Evolutionary conservation across 2,797 vertebrate species (phyloP), one percentile per base, ranked within the genome.

Genomic region (Lateolabrax maculatus): DNA sequence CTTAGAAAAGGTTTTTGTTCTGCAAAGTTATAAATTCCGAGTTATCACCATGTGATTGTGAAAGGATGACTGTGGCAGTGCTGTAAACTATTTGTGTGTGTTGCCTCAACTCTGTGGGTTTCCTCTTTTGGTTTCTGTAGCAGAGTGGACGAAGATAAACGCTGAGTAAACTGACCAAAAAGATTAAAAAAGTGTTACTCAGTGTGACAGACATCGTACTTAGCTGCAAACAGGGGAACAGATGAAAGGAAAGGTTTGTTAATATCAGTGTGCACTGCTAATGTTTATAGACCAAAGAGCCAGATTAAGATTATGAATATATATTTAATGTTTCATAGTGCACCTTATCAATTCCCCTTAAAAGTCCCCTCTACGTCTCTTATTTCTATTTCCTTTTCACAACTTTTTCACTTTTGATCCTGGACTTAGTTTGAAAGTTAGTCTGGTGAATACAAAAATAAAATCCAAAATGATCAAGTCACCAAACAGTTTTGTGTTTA

Each of bases 21-120:
- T 70, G 68, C 25, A 80, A 75, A 0, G 11, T 1, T 18, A 67
- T 67, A 16, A 89, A 60, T 80, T 89, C 84, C 81, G 60, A 74
- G 61, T 39, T 63, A 70, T 44, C 3, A 18, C 11, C 21, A 13
- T 44, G n/a, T 49, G 31, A 8, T 56, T 75, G 34, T 52, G 71
- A 83, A 71, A 83, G 55, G 70, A 5, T 2, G 21, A 58, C 46
- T 49, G 41, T 5, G 8, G 21, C 52, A 12, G 16, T 5, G 25
- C 48, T 36, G 57, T 57, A 23, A 67, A 68, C 25, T 57, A 27
- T 77, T 34, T 61, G 25, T 41, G 48, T 48, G 31, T 48, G 52
- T 56, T 21, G 43, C 21, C 51, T 62, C 56, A 51, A 9, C 37
- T 15, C n/a, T 49, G 80, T 43, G 72, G 69, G 69, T 75, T 73